Evolutionary conservation across 1,140 invertebrate genomes (phyloP), one percentile per base, ranked within the genome.

Genomic region (Philotrypesis tridentata): DNA sequence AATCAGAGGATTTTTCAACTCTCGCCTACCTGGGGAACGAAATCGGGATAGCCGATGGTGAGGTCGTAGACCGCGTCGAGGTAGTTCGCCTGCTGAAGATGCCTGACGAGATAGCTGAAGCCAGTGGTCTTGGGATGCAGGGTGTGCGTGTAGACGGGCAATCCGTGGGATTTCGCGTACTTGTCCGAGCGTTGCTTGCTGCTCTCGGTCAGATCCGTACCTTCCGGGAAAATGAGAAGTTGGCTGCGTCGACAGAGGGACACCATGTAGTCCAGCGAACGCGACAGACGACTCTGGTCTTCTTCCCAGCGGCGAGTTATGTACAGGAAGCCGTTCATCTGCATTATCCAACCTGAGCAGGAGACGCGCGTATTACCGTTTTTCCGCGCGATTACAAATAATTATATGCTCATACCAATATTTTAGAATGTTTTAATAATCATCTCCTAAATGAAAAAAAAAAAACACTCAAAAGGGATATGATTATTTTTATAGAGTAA

Each of bases 41-140:
- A 91, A 67, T 94, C 94, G 6, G 94, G 94, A 89, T 97, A 97
- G 0, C 93, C 95, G 8, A 97, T 92, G 0, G 96, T 96, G 74
- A 97, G 89, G 90, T 97, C 96, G 87, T 97, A 97, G 29, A 97
- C 92, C 0, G 96, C 94, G 78, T 94, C 92, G 63, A 97, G 89
- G 48, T 94, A 94, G 7, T 93, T 90, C 43, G 92, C 93, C 87
- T 94, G 90, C 79, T 95, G 91, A 87, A 97, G 94, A 86, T 95
- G 93, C 63, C 93, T 90, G 1, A 94, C 93, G 40, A 97, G 88
- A 86, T 94, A 96, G 55, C 93, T 93, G 91, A 97, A 98, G 1
- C 97, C 97, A 2, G 96, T 97, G 3, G 96, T 97, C 84, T 96
- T 94, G 0, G 97, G 97, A 91, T 98, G 97, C 0, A 98, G 90